Conservation (phyloP, 2,113 vertebrate species). For the Paedocypris sp. region DNA sequence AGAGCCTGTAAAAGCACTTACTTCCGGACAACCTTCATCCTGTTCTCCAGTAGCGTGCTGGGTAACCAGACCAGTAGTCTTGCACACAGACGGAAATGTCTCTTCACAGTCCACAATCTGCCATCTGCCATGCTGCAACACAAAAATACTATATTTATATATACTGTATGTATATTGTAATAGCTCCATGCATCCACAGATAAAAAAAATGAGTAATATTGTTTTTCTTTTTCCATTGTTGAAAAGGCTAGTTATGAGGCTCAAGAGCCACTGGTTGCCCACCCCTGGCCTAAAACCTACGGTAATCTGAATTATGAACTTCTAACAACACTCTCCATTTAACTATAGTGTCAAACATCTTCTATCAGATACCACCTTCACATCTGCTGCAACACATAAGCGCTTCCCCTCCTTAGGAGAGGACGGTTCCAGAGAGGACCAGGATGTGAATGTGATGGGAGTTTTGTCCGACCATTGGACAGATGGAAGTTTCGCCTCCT, state of each 20-base stretch:
- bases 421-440: slow-evolving; percentile 72
- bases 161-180: too few relatives aligned
- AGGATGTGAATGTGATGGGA: slow-evolving; percentile 69
- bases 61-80: slow-evolving; percentile 54
- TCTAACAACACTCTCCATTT: too few relatives aligned
- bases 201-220: too few relatives aligned
- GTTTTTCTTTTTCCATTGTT: too few relatives aligned
- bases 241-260: too few relatives aligned
- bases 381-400: slow-evolving; percentile 69
- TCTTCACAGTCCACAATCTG: slow-evolving; percentile 68
- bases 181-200: too few relatives aligned
- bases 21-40: slow-evolving; percentile 71
- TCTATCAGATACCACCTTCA: slow-evolving; percentile 54
- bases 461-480: slow-evolving; percentile 79
- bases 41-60: slow-evolving; percentile 13
- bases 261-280: too few relatives aligned
- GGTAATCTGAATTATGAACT: background rate
- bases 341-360: too few relatives aligned
- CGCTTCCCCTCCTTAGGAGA: slow-evolving; percentile 48
- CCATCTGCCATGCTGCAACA: slow-evolving; percentile 58
- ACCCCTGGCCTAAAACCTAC: too few relatives aligned
- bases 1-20: slow-evolving; percentile 39
- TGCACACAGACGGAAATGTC: slow-evolving; percentile 65
- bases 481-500: slow-evolving; percentile 42
- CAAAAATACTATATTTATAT: background rate